Evolutionary conservation across 2,888 invertebrate species (phyloP).

Genomic region (Falcaria lacertinaria): DNA sequence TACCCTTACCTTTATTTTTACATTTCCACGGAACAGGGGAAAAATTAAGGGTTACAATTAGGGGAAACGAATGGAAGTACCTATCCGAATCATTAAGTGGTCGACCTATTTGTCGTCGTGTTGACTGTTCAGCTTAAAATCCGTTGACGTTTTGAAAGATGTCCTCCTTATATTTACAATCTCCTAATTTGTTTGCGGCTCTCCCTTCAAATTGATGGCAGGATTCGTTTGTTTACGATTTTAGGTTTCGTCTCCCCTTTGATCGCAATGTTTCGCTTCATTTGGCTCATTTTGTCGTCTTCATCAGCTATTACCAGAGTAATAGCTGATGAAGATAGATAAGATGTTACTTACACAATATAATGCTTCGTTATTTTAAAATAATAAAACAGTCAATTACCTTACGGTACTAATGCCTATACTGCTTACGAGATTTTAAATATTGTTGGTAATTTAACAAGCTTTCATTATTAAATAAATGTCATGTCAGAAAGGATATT

Average conservation of each 20-base stretch:
- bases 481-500: too few relatives aligned
- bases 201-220: conserved; percentile 31
- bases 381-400: too few relatives aligned
- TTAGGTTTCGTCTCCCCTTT: conserved; percentile 3
- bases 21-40: conserved; percentile 14
- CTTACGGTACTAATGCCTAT: too few relatives aligned
- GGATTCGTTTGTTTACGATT: conserved; percentile 32
- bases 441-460: too few relatives aligned
- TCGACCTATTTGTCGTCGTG: conserved; percentile 43
- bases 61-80: conserved; percentile 58
- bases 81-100: conserved; percentile 42
- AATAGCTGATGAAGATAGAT: too few relatives aligned
- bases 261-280: background rate
- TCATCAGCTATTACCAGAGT: too few relatives aligned
- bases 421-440: too few relatives aligned
- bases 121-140: conserved; percentile 31
- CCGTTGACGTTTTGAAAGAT: conserved; percentile 55
- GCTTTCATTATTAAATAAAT: too few relatives aligned
- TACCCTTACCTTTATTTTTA: background rate
- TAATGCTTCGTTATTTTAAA: too few relatives aligned
- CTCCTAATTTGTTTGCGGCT: conserved; percentile 48
- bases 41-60: conserved; percentile 49
- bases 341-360: too few relatives aligned
- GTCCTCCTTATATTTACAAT: conserved; percentile 43
- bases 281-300: too few relatives aligned